phyloP scores from a whole-genome alignment of 2,797 vertebrate species.

The Oreochromis grahami region DNA sequence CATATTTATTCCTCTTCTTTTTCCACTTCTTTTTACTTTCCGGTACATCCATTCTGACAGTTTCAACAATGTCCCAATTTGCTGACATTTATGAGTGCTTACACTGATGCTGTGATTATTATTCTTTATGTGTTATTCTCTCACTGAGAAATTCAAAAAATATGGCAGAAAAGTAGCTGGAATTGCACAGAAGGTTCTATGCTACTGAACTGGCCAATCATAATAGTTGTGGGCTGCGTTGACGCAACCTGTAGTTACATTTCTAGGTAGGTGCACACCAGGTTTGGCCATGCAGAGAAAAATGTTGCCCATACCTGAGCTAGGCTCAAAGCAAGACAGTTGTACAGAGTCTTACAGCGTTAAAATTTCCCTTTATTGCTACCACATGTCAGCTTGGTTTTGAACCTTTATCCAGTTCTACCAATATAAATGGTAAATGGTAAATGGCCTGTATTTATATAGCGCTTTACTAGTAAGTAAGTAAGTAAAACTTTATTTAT shows the following conservation, averaged over 20 bases:
- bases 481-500: too few relatives aligned
- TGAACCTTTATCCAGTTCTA: not conserved
- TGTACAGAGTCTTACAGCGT: not conserved
- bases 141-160: not conserved
- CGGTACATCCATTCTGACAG: not conserved
- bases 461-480: too few relatives aligned
- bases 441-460: too few relatives aligned
- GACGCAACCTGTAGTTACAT: not conserved
- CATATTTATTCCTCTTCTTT: not conserved
- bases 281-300: not conserved
- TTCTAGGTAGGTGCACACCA: not conserved
- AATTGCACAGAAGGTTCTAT: not conserved
- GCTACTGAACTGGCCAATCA: not conserved
- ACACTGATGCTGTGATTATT: not conserved
- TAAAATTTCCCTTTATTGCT: not conserved
- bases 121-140: not conserved
- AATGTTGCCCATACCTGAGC: not conserved
- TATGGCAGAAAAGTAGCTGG: not conserved
- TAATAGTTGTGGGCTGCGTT: not conserved
- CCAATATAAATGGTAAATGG: too few relatives aligned
- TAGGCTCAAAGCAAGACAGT: not conserved
- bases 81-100: not conserved
- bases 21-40: not conserved
- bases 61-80: not conserved
- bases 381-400: not conserved